A percentile compares a stretch with the other conserved stretches of the same genome.
Conservation (phyloP, 2,113 vertebrate genomes). For the Amphiprion ocellaris region DNA sequence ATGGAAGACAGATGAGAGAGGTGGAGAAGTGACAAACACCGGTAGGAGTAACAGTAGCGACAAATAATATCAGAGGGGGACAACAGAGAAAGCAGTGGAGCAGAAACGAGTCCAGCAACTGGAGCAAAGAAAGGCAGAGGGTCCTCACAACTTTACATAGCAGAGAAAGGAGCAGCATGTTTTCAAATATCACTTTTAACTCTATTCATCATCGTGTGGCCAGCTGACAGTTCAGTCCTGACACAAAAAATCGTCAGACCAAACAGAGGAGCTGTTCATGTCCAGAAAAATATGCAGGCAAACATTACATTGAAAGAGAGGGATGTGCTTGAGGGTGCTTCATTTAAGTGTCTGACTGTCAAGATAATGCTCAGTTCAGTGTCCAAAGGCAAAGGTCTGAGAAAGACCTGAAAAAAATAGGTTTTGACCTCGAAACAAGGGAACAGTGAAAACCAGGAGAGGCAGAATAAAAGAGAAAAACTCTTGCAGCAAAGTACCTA, state of each 20-base stretch:
- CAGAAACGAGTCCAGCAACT: not conserved
- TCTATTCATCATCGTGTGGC: constrained; percentile 38
- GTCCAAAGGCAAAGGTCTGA: not conserved
- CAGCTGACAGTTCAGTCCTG: not conserved
- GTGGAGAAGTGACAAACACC: constrained; percentile 9
- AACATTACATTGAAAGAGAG: not conserved
- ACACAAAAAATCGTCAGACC: constrained; percentile 4
- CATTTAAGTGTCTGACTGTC: not conserved
- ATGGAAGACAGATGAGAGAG: not conserved
- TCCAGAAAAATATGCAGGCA: constrained; percentile 19
- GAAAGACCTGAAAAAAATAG: not conserved
- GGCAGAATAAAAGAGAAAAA: too few species aligned
- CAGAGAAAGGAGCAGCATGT: constrained; percentile 24
- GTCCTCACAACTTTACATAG: constrained; percentile 12
- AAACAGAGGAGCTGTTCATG: constrained; percentile 32
- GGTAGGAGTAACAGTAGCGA: not conserved
- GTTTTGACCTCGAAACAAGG: too few species aligned
- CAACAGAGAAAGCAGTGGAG: not conserved
- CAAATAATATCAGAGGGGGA: not conserved
- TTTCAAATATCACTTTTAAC: constrained; percentile 41
- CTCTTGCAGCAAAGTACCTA: too few species aligned
- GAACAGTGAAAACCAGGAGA: too few species aligned
- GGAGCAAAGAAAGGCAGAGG: not conserved
- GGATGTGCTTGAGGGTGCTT: constrained; percentile 13
- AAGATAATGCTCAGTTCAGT: not conserved